phyloP scores from a whole-genome alignment of 2,113 vertebrate genomes.

The Miniopterus natalensis region DNA sequence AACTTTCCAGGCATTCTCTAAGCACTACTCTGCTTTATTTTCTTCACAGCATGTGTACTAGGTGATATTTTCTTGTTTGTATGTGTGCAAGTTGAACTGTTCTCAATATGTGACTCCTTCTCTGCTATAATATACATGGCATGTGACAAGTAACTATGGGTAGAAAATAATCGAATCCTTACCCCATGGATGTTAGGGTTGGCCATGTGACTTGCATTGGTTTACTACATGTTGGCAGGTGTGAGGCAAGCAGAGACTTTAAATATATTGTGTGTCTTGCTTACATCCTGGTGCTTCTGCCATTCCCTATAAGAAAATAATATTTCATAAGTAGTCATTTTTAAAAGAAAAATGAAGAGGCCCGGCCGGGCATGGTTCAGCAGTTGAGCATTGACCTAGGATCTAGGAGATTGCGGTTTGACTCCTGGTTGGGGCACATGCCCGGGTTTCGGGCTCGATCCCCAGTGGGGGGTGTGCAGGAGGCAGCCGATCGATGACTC shows the following conservation, averaged over 20 bases:
- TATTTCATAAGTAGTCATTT: background rate
- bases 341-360: constrained; percentile 14
- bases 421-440: too few relatives aligned
- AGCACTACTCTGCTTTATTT: background rate
- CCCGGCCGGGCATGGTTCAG: too few relatives aligned
- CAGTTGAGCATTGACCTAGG: too few relatives aligned
- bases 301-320: background rate
- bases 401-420: too few relatives aligned
- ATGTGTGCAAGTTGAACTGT: background rate
- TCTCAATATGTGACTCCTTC: background rate
- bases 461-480: too few relatives aligned
- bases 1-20: background rate
- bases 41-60: background rate
- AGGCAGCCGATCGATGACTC: too few relatives aligned
- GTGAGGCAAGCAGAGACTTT: background rate
- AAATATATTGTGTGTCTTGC: background rate
- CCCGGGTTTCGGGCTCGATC: too few relatives aligned
- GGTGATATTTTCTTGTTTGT: background rate
- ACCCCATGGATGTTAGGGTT: background rate
- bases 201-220: background rate
- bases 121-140: background rate
- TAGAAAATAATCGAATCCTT: background rate
- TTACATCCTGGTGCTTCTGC: background rate
- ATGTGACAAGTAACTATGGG: background rate
- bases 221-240: background rate